Conservation (phyloP, 2,113 vertebrate genomes). For the Microtus oregoni region DNA sequence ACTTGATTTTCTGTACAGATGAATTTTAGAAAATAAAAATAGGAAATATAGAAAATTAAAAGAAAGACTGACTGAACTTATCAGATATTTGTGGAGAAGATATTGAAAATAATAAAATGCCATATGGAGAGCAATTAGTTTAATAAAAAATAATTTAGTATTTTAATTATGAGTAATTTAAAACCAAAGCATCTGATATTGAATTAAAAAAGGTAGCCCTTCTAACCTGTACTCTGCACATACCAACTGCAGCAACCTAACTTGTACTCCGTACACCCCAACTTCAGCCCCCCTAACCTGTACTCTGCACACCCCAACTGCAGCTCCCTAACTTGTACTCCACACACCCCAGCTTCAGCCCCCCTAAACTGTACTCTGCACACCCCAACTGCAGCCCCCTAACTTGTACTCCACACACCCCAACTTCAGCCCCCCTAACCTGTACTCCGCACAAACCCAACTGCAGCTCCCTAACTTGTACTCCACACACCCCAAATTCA, state of each 20-base stretch:
- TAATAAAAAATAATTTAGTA: not conserved
- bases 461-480: not conserved
- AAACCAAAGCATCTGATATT: not conserved
- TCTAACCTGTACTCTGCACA: not conserved
- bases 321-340: not conserved
- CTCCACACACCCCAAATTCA: not conserved
- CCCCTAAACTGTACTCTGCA: not conserved
- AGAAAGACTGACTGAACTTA: not conserved
- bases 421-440: not conserved
- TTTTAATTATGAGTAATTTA: slow-evolving; percentile 52
- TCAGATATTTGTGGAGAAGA: not conserved
- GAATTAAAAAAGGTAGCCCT: not conserved
- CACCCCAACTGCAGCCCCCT: not conserved
- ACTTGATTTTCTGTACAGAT: not conserved
- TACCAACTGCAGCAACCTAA: not conserved
- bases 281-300: not conserved
- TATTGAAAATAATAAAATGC: not conserved
- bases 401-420: not conserved
- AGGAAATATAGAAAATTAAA: not conserved
- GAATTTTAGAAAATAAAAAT: not conserved
- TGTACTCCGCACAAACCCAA: not conserved
- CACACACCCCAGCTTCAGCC: not conserved
- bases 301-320: not conserved
- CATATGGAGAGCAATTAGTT: not conserved
- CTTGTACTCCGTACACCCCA: not conserved